Evolutionary conservation across 2,888 invertebrate genomes (phyloP).

Genomic region (Pyrochroa serraticornis): DNA sequence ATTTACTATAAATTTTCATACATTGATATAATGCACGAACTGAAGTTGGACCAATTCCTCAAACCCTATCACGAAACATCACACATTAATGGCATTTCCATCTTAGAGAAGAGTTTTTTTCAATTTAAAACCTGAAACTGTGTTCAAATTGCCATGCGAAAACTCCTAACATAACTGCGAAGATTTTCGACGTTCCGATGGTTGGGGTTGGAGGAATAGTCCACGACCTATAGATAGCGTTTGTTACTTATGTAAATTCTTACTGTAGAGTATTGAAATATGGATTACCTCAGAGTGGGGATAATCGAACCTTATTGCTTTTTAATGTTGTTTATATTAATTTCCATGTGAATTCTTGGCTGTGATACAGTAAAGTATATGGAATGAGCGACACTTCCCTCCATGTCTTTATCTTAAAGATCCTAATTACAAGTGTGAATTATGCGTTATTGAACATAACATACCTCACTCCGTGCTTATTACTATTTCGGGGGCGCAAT

Average conservation of each 20-base stretch:
- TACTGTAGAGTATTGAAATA: conserved; percentile 41
- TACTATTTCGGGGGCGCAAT: conserved; percentile 28
- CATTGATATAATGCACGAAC: conserved; percentile 48
- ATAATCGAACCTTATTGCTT: conserved; percentile 45
- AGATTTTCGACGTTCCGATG: neutral
- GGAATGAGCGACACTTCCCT: conserved; percentile 56
- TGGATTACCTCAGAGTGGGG: conserved; percentile 30
- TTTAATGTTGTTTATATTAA: conserved; percentile 48
- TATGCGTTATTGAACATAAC: conserved; percentile 41
- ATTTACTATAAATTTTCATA: conserved; percentile 47
- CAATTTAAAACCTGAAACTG: neutral
- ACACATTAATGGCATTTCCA: neutral
- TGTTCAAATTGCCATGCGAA: neutral
- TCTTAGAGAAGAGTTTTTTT: neutral
- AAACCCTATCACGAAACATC: neutral
- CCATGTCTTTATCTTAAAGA: conserved; percentile 48
- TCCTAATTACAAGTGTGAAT: conserved; percentile 36
- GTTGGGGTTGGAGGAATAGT: conserved; percentile 14
- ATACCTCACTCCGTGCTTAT: conserved; percentile 54
- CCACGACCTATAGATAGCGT: conserved; percentile 41
- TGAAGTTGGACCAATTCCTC: conserved; percentile 34
- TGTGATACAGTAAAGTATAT: conserved; percentile 60
- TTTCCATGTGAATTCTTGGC: conserved; percentile 60
- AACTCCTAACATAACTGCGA: no score
- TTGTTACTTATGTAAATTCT: conserved; percentile 50